Percentiles rank a stretch among this genome's conserved stretches.
These are phyloP conservation scores for Brachionus rubens DNA, from an alignment of 1,140 invertebrate species.

Conservation along the genomic window DNA sequence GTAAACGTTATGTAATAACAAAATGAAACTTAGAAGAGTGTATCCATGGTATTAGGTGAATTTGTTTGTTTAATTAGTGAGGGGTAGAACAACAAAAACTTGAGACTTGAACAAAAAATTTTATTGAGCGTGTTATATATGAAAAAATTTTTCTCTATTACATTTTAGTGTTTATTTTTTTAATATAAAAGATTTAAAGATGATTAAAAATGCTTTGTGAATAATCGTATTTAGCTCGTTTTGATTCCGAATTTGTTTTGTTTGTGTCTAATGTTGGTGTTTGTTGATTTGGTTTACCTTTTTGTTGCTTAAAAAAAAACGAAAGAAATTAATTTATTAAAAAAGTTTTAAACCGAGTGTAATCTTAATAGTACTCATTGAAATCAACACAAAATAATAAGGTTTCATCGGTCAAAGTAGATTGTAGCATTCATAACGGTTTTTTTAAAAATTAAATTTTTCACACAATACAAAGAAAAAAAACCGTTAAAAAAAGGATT, in stretches of 20 bases:
- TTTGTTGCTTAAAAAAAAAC: neutral
- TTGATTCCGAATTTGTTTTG: conserved; percentile 2
- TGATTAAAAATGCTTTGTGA: conserved; percentile 36
- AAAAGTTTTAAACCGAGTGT: neutral
- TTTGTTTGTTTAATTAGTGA: conserved; percentile 4
- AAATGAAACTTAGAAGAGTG: conserved; percentile 20
- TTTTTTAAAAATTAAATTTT: no score
- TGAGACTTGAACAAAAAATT: neutral
- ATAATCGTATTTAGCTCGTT: conserved; percentile 28
- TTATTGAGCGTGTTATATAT: no score
- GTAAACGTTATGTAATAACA: neutral
- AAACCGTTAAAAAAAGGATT: no score
- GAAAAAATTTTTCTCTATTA: no score
- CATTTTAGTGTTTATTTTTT: no score
- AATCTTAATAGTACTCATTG: no score
- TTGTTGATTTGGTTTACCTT: neutral
- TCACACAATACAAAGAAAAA: no score
- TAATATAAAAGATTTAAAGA: no score
- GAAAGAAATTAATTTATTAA: neutral
- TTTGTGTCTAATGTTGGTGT: neutral
- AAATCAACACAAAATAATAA: no score
- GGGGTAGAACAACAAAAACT: neutral
- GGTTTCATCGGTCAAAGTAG: no score
- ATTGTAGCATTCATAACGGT: no score
- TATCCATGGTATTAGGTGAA: conserved; percentile 30